phyloP scores from a whole-genome alignment of 2,797 vertebrate species.

The Steatocranus sp. region DNA sequence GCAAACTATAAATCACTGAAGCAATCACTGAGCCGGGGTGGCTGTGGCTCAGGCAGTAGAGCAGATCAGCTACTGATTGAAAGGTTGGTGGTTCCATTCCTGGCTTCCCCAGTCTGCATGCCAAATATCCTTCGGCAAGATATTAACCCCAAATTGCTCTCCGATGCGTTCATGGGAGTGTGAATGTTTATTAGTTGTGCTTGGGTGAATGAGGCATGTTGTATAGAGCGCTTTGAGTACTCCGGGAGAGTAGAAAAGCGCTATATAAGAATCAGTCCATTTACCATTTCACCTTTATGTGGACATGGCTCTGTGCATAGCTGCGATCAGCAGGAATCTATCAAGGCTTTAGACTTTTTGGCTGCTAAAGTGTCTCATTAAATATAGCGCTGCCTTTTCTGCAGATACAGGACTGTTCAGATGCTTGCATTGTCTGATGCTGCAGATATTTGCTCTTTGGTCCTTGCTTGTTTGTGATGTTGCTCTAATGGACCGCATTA shows the following conservation, averaged over 20 bases:
- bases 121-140: too few relatives aligned
- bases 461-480: neutral
- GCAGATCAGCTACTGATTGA: too few relatives aligned
- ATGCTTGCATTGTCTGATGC: neutral
- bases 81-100: too few relatives aligned
- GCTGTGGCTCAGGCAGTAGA: too few relatives aligned
- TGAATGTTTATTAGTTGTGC: too few relatives aligned
- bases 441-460: neutral
- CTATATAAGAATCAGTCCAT: too few relatives aligned
- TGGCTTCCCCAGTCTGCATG: too few relatives aligned
- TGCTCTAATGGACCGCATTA: neutral
- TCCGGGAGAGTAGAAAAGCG: too few relatives aligned
- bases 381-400: neutral
- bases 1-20: constrained; percentile 35
- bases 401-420: neutral
- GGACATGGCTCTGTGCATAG: constrained; percentile 6
- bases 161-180: too few relatives aligned
- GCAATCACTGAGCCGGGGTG: neutral
- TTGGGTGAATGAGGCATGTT: too few relatives aligned
- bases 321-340: constrained; percentile 10
- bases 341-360: neutral
- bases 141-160: too few relatives aligned
- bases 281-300: neutral
- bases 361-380: neutral
- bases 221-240: too few relatives aligned